These are phyloP conservation scores for Meliscaeva auricollis DNA, from an alignment of 2,888 invertebrate species.

Conservation along the genomic window DNA sequence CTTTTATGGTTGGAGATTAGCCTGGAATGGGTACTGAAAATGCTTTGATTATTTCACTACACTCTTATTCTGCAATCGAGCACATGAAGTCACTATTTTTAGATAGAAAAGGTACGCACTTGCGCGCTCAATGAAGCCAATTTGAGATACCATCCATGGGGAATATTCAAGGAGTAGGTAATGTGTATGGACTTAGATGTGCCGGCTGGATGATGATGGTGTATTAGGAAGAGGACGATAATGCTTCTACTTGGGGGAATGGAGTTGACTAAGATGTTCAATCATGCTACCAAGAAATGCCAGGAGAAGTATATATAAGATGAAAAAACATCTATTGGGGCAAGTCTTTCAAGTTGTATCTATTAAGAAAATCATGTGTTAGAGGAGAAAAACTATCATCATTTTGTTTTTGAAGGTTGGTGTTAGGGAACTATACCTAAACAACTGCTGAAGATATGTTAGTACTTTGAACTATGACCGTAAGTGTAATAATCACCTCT, in stretches of 20 bases:
- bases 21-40: conserved; percentile 41
- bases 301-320: background rate
- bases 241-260: conserved; percentile 32
- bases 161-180: conserved; percentile 24
- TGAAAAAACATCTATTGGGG: background rate
- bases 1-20: conserved; percentile 47
- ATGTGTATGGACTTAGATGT: background rate
- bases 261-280: background rate
- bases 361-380: background rate
- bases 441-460: no score
- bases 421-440: background rate
- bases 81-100: conserved; percentile 64
- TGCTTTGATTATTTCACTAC: conserved; percentile 44
- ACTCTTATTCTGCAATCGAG: conserved; percentile 38
- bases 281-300: background rate
- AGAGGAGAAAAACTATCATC: conserved; percentile 1
- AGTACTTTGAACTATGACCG: no score
- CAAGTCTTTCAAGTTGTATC: background rate
- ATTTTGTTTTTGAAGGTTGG: background rate
- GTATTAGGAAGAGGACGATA: background rate
- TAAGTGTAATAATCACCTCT: no score
- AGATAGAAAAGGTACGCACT: conserved; percentile 61
- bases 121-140: conserved; percentile 65
- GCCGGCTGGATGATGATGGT: background rate
- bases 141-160: conserved; percentile 47